phyloP scores from a whole-genome alignment of 2,113 vertebrate genomes.

The Euleptes europaea region DNA sequence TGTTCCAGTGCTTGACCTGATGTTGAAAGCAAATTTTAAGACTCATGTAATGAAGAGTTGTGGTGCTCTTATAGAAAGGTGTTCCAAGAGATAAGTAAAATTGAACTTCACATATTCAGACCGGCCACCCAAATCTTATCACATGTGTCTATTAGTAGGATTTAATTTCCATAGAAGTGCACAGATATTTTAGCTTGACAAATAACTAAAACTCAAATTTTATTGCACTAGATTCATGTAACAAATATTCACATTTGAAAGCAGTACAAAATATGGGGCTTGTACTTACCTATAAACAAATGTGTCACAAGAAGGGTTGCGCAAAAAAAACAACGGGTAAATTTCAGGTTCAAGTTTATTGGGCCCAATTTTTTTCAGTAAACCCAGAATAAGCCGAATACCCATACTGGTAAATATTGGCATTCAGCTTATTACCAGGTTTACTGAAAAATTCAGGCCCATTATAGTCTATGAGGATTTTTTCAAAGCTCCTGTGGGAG shows the following conservation, averaged over 20 bases:
- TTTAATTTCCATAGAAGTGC: not conserved
- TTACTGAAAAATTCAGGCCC: no score
- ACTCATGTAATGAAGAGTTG: not conserved
- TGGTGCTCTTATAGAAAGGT: not conserved
- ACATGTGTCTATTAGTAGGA: not conserved
- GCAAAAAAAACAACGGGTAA: no score
- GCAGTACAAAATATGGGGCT: not conserved
- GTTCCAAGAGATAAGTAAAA: not conserved
- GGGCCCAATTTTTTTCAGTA: no score
- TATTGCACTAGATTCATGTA: not conserved
- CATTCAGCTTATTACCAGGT: no score
- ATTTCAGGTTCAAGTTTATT: no score
- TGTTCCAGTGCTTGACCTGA: not conserved
- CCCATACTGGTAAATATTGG: no score
- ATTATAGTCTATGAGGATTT: no score
- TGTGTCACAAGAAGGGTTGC: no score
- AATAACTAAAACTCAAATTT: not conserved
- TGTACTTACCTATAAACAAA: not conserved
- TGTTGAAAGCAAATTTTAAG: not conserved
- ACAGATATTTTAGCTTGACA: not conserved
- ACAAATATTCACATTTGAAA: not conserved
- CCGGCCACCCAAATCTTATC: not conserved
- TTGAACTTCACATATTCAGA: not conserved
- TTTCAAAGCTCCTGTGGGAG: no score
- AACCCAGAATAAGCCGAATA: no score